Percentiles rank a stretch among this genome's conserved stretches.
Evolutionary conservation across 2,797 vertebrate species (phyloP).

Genomic region (Naso thynnoides): DNA sequence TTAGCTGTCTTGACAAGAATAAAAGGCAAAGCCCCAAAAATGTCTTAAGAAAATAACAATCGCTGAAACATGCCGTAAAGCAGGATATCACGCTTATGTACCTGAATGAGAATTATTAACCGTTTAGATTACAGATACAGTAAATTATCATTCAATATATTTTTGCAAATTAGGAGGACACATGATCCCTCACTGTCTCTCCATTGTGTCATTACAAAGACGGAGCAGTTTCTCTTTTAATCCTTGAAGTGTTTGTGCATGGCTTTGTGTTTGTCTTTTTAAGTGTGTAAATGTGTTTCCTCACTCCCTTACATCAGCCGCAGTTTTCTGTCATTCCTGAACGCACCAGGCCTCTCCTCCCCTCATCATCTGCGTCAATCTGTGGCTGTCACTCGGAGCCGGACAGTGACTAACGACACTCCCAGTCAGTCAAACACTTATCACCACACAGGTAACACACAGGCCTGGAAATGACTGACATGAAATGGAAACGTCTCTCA

Average conservation of each 20-base stretch:
- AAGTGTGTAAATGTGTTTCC: conserved; percentile 30
- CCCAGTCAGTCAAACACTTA: conserved; percentile 86
- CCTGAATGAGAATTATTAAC: not conserved
- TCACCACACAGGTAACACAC: conserved; percentile 85
- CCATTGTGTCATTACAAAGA: conserved; percentile 21
- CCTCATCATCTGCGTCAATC: conserved; percentile 79
- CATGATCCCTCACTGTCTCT: not conserved
- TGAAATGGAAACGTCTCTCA: conserved; percentile 87
- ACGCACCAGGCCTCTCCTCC: conserved; percentile 37
- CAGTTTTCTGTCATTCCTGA: conserved; percentile 30
- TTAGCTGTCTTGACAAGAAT: too few species aligned
- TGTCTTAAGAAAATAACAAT: too few species aligned
- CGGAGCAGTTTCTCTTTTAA: not conserved
- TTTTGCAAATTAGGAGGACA: not conserved
- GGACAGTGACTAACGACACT: conserved; percentile 86
- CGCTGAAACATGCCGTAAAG: not conserved
- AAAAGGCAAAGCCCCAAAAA: too few species aligned
- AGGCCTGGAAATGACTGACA: conserved; percentile 82
- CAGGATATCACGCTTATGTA: not conserved
- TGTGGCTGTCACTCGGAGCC: conserved; percentile 72
- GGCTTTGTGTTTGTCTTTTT: conserved; percentile 24
- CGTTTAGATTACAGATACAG: not conserved
- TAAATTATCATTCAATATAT: not conserved
- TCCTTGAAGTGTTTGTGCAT: conserved; percentile 11
- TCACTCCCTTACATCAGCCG: not conserved